Evolutionary conservation across 2,113 vertebrate species (phyloP), one percentile per base, ranked within the genome.

Genomic region (Antennarius striatus): DNA sequence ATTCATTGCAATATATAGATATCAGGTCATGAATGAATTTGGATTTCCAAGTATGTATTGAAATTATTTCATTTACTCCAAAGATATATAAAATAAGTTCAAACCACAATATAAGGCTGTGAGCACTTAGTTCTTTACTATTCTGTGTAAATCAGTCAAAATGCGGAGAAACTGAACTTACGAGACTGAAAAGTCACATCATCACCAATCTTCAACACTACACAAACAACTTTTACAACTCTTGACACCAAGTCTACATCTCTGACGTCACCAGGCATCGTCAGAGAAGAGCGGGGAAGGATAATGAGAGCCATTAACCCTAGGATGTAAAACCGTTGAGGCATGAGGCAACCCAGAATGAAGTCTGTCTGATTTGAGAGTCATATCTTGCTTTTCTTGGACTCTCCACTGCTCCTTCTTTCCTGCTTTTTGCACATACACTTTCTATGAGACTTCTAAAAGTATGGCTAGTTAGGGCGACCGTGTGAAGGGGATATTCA

Each of bases 231-330:
- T 16, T 68, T 78, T 69, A 73, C 55, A 82, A 75, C 59, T 66
- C 75, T 71, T 69, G 76, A 64, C 81, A 80, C 57, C 32, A 39
- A 28, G 69, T 69, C 22, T 17, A 58, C 59, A 70, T 65, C 39
- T 75, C 49, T 71, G 76, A 82, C 22, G 59, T 82, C 81, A 64
- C 48, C 39, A 22, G 42, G 48, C 75, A 53, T 79, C 42, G 52
- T 81, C 78, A 80, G 75, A 74, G 79, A 16, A 14, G 42, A 73
- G 67, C 62, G 10, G 72, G 69, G 59, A 67, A 45, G 62, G 11
- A 68, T 40, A 71, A 56, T 72, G 73, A 73, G 67, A 66, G 66
- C 66, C 80, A 87, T 85, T 86, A 87, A 89, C 80, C 80, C 75
- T 68, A 56, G 73, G 81, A 80, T 73, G 75, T 84, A 66, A 74